phyloP scores from a whole-genome alignment of 2,113 vertebrate genomes.

The Chaetops frenatus region DNA sequence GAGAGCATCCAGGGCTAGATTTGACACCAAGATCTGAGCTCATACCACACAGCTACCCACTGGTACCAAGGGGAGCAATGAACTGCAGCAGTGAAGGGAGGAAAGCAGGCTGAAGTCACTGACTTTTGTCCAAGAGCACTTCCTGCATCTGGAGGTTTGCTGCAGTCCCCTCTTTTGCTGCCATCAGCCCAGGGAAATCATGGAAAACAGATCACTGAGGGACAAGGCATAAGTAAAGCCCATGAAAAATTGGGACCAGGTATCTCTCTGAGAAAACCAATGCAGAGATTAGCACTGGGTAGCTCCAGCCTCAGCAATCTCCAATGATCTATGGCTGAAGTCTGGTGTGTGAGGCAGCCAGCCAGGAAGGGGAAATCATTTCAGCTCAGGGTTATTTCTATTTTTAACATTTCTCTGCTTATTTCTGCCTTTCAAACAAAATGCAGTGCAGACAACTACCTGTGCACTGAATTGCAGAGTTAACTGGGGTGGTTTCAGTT shows the following conservation, averaged over 20 bases:
- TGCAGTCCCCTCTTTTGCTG: background rate
- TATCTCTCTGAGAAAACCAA: background rate
- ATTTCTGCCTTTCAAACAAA: conserved; percentile 2
- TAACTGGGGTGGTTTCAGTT: background rate
- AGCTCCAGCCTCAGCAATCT: background rate
- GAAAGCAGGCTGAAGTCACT: background rate
- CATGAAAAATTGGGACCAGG: background rate
- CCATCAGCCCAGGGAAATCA: background rate
- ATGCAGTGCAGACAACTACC: background rate
- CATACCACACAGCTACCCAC: background rate
- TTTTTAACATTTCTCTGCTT: background rate
- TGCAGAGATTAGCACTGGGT: background rate
- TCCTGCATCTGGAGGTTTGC: background rate
- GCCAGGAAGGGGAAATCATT: background rate
- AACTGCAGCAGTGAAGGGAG: background rate
- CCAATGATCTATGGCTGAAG: background rate
- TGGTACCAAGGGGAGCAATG: rapidly evolving
- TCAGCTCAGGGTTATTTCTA: conserved; percentile 5
- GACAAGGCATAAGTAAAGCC: background rate
- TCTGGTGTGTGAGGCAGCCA: background rate
- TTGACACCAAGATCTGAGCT: background rate
- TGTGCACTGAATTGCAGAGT: background rate
- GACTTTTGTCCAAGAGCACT: background rate
- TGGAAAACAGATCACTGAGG: background rate
- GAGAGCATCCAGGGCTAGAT: background rate